A percentile compares a stretch with the other conserved stretches of the same genome.
These are phyloP conservation scores for Diadema setosum DNA, from an alignment of 35 echinoderm and acorn worm species.

Conservation along the genomic window DNA sequence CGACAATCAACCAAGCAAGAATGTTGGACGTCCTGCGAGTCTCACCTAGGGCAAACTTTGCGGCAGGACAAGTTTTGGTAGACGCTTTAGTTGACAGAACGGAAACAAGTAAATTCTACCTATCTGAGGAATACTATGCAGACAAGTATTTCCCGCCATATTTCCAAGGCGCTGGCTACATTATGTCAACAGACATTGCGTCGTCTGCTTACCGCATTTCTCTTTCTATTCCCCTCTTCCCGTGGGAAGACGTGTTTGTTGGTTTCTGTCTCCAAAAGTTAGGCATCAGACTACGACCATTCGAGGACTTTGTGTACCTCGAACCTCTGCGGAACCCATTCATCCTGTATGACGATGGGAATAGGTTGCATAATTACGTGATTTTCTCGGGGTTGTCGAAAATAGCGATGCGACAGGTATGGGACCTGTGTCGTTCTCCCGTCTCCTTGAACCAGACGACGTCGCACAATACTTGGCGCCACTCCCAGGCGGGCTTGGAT, in stretches of 20 bases:
- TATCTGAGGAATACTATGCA: neutral
- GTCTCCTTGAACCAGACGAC: too few species aligned
- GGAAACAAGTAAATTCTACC: conserved; percentile 8
- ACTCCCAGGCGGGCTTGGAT: too few species aligned
- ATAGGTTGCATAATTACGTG: too few species aligned
- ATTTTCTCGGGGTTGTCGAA: neutral
- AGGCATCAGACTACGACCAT: neutral
- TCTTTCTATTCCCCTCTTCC: conserved; percentile 23
- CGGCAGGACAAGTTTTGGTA: neutral
- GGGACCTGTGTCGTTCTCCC: neutral
- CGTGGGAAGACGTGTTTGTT: conserved; percentile 64
- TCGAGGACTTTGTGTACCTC: neutral
- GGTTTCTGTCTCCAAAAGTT: neutral
- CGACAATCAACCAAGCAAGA: conserved; percentile 5
- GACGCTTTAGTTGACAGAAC: neutral
- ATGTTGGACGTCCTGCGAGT: neutral
- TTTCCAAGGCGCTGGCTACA: neutral
- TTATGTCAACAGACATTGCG: conserved; percentile 50
- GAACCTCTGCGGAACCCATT: neutral
- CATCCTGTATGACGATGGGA: neutral
- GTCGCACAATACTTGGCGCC: too few species aligned
- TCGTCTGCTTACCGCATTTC: neutral
- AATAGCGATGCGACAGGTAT: neutral
- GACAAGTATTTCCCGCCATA: conserved; percentile 35
- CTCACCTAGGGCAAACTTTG: conserved; percentile 12